Conservation (phyloP, 2,888 invertebrate genomes). For the Sesia apiformis region DNA sequence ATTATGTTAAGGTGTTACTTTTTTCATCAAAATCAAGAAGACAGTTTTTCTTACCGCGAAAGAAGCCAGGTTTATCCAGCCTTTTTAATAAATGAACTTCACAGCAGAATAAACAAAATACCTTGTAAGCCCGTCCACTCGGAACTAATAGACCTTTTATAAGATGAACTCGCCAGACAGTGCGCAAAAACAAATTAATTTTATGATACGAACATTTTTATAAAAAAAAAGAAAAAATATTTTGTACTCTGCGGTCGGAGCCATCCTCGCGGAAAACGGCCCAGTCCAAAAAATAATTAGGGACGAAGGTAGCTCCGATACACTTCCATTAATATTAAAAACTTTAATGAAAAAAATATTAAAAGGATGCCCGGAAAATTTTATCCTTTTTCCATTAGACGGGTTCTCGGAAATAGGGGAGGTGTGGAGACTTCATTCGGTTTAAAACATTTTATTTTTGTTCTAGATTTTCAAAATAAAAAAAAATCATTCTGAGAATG, state of each 20-base stretch:
- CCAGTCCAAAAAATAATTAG: conserved; percentile 61
- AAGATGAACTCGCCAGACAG: conserved; percentile 25
- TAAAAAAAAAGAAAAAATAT: conserved; percentile 5
- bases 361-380: conserved; percentile 60
- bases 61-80: background rate
- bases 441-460: background rate
- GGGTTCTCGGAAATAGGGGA: conserved; percentile 28
- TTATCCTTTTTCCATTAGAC: conserved; percentile 71
- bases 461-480: background rate
- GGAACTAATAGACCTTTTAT: conserved; percentile 25
- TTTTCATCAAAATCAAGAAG: too few species aligned
- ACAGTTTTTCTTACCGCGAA: background rate
- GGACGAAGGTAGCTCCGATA: conserved; percentile 41
- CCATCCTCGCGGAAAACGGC: conserved; percentile 43
- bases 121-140: conserved; percentile 23
- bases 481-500: too few species aligned
- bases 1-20: too few species aligned
- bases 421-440: conserved; percentile 20
- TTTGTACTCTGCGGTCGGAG: conserved; percentile 3
- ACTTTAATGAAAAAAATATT: conserved; percentile 75
- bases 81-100: background rate
- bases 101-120: conserved; percentile 8
- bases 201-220: conserved; percentile 1
- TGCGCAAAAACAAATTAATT: conserved; percentile 44
- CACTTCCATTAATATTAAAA: conserved; percentile 70